A percentile compares a stretch with the other conserved stretches of the same genome.
phyloP scores from a whole-genome alignment of 1,140 invertebrate species.

The Pantala flavescens region DNA sequence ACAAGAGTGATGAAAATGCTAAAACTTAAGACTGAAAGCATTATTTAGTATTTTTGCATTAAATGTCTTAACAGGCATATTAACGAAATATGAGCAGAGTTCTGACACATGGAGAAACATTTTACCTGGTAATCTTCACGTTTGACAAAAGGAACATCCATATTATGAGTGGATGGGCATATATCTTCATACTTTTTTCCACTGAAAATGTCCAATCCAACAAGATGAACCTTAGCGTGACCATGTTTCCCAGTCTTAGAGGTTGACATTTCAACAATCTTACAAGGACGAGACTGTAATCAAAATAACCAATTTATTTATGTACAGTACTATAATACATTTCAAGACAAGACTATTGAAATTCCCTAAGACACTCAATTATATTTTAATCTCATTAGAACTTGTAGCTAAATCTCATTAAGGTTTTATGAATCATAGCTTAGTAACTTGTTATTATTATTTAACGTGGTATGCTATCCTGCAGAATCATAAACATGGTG shows the following conservation, averaged over 20 bases:
- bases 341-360: too few species aligned
- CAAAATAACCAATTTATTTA: neutral
- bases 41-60: neutral
- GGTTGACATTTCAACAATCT: slow-evolving; percentile 99
- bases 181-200: slow-evolving; percentile 99
- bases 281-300: slow-evolving; percentile 70
- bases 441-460: too few species aligned
- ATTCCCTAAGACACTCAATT: too few species aligned
- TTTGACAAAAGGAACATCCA: slow-evolving; percentile 97
- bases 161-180: slow-evolving; percentile 99
- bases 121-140: slow-evolving; percentile 72
- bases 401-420: too few species aligned
- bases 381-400: too few species aligned
- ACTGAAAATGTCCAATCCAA: slow-evolving; percentile 97
- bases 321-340: too few species aligned
- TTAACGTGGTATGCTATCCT: too few species aligned
- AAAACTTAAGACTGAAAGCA: too few species aligned
- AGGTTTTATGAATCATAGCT: too few species aligned
- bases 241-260: slow-evolving; percentile 99
- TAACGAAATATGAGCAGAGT: neutral
- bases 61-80: neutral
- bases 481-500: too few species aligned
- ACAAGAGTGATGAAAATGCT: too few species aligned
- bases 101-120: too few species aligned
- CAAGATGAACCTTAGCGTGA: slow-evolving; percentile 98